phyloP scores from a whole-genome alignment of 2,888 invertebrate species.

The Phasia obesa region DNA sequence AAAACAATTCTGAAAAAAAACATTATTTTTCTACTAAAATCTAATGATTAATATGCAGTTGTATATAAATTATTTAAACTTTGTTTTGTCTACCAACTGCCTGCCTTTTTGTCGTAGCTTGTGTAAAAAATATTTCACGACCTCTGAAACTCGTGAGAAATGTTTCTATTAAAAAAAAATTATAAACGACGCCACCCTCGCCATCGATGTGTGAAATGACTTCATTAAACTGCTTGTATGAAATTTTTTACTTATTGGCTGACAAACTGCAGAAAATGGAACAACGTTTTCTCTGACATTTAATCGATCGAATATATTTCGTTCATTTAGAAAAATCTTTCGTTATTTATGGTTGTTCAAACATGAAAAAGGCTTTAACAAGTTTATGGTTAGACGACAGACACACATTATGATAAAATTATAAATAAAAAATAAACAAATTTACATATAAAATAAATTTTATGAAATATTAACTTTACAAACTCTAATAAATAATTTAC shows the following conservation, averaged over 20 bases:
- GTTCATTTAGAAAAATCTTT: neutral
- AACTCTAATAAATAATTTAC: neutral
- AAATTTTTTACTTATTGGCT: constrained; percentile 1
- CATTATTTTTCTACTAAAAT: no score
- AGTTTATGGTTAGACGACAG: no score
- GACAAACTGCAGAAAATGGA: neutral
- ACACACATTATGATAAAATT: no score
- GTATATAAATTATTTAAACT: no score
- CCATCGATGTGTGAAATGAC: constrained; percentile 34
- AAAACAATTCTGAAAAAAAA: no score
- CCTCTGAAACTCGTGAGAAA: constrained; percentile 3
- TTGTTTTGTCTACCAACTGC: neutral
- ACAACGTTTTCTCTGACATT: neutral
- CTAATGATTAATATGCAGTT: no score
- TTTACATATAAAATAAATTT: constrained; percentile 33
- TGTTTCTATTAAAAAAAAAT: no score
- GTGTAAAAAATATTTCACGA: neutral
- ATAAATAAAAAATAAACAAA: constrained; percentile 17
- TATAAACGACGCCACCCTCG: no score
- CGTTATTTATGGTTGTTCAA: constrained; percentile 18
- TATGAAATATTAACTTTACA: constrained; percentile 1
- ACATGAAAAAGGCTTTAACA: constrained; percentile 14
- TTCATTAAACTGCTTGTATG: constrained; percentile 21
- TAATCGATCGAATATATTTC: neutral
- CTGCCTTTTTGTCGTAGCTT: neutral